phyloP scores from a whole-genome alignment of 2,888 invertebrate genomes.

The Caenorhabditis wallacei region DNA sequence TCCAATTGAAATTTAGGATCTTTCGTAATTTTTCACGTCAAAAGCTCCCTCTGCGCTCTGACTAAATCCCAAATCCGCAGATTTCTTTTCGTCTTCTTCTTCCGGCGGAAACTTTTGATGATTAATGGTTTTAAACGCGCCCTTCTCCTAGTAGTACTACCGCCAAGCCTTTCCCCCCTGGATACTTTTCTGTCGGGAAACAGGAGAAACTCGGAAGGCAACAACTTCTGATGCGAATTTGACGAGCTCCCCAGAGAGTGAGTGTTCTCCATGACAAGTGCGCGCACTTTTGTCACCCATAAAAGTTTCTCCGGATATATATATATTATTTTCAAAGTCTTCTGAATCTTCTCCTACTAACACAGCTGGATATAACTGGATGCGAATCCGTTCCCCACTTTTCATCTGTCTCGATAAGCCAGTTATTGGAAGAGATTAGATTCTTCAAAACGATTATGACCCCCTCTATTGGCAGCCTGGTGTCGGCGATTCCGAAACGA shows the following conservation, averaged over 20 bases:
- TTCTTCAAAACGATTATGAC: slow-evolving; percentile 54
- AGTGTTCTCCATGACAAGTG: slow-evolving; percentile 40
- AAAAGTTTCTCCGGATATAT: slow-evolving; percentile 11
- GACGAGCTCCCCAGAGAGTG: slow-evolving; percentile 55
- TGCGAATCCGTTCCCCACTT: slow-evolving; percentile 3
- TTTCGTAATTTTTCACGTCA: too few relatives aligned
- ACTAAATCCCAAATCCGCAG: slow-evolving; percentile 23
- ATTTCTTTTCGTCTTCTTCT: not conserved
- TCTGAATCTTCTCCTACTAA: not conserved
- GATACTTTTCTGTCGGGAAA: slow-evolving; percentile 1
- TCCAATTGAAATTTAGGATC: too few relatives aligned
- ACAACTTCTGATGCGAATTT: slow-evolving; percentile 49
- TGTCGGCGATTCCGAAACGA: not conserved
- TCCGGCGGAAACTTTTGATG: slow-evolving; percentile 45
- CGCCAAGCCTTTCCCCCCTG: too few relatives aligned
- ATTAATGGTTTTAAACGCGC: slow-evolving; percentile 49
- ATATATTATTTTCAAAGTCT: not conserved
- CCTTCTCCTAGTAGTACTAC: not conserved
- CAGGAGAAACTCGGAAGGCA: not conserved
- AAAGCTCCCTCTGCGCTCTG: too few relatives aligned
- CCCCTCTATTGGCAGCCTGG: slow-evolving; percentile 22
- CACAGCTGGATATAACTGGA: slow-evolving; percentile 28
- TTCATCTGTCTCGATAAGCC: slow-evolving; percentile 40
- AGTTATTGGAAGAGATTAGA: slow-evolving; percentile 54
- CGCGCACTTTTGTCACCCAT: slow-evolving; percentile 27